Evolutionary conservation across 2,888 invertebrate species (phyloP).

Genomic region (Apamea sordens): DNA sequence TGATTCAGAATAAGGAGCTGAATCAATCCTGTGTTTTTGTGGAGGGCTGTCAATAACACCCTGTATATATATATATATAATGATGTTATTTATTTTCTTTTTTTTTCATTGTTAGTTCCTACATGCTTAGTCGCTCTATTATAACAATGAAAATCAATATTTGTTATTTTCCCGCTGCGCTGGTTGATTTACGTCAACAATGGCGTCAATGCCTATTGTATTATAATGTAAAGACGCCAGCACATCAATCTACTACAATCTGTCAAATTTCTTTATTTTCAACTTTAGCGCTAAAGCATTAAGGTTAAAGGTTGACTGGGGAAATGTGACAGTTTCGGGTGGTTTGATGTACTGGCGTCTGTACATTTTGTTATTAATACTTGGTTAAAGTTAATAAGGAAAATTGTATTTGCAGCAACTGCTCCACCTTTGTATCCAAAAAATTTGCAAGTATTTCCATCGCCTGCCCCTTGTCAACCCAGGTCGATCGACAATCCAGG

Average conservation of each 20-base stretch:
- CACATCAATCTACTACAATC: no score
- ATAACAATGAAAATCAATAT: background rate
- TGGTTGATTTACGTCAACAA: background rate
- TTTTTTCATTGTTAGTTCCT: background rate
- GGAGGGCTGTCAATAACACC: no score
- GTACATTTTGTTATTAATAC: background rate
- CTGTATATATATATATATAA: no score
- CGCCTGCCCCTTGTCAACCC: background rate
- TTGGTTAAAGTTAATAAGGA: background rate
- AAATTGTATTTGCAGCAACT: constrained; percentile 6
- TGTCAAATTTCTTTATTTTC: no score
- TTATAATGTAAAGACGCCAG: background rate
- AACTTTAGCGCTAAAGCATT: no score
- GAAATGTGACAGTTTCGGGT: no score
- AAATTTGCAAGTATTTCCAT: background rate
- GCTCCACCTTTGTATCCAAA: background rate
- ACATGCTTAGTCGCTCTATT: background rate
- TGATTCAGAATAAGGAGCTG: no score
- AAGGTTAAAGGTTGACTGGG: no score
- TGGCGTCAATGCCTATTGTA: background rate
- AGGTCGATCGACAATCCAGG: background rate
- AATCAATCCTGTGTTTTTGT: no score
- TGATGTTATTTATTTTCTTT: no score
- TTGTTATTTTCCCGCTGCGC: background rate
- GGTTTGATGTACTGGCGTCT: no score